Evolutionary conservation across 2,113 vertebrate species (phyloP), one percentile per base, ranked within the genome.

Genomic region (Zosterops lateralis): DNA sequence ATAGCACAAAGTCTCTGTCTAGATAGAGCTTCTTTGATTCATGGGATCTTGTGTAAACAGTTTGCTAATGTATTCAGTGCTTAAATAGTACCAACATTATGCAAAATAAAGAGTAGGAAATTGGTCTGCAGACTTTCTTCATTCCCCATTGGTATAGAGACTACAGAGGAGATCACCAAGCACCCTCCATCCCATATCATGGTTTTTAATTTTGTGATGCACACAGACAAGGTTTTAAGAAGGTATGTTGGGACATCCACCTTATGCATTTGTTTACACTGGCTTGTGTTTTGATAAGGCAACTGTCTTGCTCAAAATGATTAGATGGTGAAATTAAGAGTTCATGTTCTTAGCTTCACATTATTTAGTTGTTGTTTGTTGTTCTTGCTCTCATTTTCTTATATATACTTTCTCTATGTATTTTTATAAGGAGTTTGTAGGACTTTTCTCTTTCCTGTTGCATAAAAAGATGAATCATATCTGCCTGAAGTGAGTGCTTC

Each of bases 401-500:
- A 54, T 47, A 47, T 64, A 58, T 67, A 17, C 32, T 74, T 78
- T 79, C 58, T 60, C 62, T 8, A 18, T 60, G 9, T 82, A 72
- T 78, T 8, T 1, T 71, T 95, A 56, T 57, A 85, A 82, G 15
- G 13, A 60, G 31, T 74, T 86, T 66, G 28, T 68, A 79, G 56
- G 72, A 76, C 51, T 84, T 91, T 92, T 93, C 17, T 16, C 31
- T 57, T 87, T 87, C 48, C 53, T 80, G 53, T 53, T 58, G 20
- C n/a, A 90, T 84, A 92, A 85, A 80, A 91, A 83, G n/a, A 87
- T 92, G 60, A 97, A 94, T 93, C 71, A 53, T 85, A 94, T 77
- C 54, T 88, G 75, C 81, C 61, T 76, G 74, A 94, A 91, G 34
- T 90, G 67, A 84, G 64, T 64, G 84, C 32, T 94, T 92, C 76